Evolutionary conservation across 2,797 vertebrate species (phyloP).

Genomic region (Sebastes vulpes): DNA sequence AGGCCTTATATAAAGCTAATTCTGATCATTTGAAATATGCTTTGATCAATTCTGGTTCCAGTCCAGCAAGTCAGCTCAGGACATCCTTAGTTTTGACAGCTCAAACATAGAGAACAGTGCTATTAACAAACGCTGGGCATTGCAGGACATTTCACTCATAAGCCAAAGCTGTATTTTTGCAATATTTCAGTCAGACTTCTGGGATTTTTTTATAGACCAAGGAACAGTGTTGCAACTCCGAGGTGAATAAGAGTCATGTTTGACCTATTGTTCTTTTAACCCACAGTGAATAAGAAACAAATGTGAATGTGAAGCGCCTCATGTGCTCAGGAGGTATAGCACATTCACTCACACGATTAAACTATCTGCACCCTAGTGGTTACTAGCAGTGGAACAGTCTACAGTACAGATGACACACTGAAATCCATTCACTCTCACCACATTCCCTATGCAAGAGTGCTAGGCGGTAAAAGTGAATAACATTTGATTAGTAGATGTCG

Average conservation of each 20-base stretch:
- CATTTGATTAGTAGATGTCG: neutral
- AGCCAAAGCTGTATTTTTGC: neutral
- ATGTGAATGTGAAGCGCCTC: neutral
- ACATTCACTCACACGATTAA: neutral
- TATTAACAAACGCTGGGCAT: neutral
- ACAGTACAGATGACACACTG: neutral
- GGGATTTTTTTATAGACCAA: neutral
- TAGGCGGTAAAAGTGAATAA: neutral
- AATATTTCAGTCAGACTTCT: neutral
- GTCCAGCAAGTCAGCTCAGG: neutral
- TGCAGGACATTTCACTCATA: neutral
- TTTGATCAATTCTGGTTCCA: slow-evolving; percentile 2
- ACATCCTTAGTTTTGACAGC: neutral
- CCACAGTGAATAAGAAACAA: neutral
- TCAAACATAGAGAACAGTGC: neutral
- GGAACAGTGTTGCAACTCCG: neutral
- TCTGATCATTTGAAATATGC: slow-evolving; percentile 3
- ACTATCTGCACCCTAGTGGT: slow-evolving; percentile 24
- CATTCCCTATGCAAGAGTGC: neutral
- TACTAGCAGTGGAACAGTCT: neutral
- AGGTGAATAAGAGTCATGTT: neutral
- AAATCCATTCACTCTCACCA: neutral
- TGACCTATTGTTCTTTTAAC: neutral
- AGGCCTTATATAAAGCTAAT: neutral
- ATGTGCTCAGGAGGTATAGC: neutral